Evolutionary conservation across 2,113 vertebrate species (phyloP).

Genomic region (Vulpes ferrilata): DNA sequence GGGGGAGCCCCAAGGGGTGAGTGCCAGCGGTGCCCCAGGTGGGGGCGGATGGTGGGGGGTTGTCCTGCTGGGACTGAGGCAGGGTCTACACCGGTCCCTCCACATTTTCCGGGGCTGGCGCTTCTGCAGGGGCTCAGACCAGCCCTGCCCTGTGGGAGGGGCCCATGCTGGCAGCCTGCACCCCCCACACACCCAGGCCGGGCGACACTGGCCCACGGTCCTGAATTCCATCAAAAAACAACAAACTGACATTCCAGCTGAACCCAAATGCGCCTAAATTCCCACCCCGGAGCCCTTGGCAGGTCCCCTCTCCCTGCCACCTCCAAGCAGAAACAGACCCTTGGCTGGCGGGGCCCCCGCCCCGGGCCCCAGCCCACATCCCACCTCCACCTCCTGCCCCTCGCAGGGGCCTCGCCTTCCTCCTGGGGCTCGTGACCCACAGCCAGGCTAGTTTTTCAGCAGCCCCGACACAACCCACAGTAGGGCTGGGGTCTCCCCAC

Average conservation of each 20-base stretch:
- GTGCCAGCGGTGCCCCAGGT: accelerated
- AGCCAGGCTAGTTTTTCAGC: background rate
- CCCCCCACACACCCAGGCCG: too few species aligned
- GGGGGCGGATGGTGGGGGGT: background rate
- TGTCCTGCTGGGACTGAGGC: background rate
- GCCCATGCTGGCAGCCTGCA: background rate
- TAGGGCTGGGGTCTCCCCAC: background rate
- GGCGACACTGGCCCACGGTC: background rate
- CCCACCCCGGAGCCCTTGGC: background rate
- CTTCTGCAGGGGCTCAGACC: background rate
- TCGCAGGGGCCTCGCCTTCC: background rate
- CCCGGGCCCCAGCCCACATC: background rate
- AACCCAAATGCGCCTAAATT: background rate
- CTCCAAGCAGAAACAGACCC: background rate
- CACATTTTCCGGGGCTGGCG: background rate
- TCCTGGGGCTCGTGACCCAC: background rate
- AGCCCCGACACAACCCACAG: background rate
- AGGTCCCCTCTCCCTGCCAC: background rate
- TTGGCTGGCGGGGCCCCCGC: background rate
- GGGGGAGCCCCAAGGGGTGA: background rate
- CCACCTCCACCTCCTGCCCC: background rate
- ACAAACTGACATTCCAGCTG: background rate
- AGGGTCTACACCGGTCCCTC: background rate
- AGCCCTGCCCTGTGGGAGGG: background rate
- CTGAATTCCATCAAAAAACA: background rate